Evolutionary conservation across 2,888 invertebrate species (phyloP).

Genomic region (Lissonota sp.): DNA sequence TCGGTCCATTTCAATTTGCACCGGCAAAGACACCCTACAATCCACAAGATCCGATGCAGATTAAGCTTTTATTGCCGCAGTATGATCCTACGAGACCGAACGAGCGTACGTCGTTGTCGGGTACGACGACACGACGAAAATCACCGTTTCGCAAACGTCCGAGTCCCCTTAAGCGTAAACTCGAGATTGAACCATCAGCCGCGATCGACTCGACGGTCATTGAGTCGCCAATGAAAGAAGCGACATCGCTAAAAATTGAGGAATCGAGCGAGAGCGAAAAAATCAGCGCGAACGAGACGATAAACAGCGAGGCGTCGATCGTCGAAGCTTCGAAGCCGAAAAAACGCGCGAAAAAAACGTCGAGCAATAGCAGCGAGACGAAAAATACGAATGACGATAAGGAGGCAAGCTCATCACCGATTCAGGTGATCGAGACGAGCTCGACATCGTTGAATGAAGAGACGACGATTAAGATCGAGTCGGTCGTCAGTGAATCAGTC

Average conservation of each 20-base stretch:
- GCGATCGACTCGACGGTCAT: constrained; percentile 20
- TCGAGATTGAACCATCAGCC: constrained; percentile 52
- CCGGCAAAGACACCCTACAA: constrained; percentile 78
- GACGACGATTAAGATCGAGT: not conserved
- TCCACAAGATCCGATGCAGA: constrained; percentile 79
- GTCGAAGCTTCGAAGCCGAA: constrained; percentile 22
- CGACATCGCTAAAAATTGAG: not conserved
- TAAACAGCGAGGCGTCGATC: not conserved
- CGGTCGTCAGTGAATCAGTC: not conserved
- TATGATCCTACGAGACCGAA: constrained; percentile 76
- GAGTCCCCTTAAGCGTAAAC: constrained; percentile 53
- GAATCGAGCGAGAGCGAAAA: constrained; percentile 36
- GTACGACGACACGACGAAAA: constrained; percentile 39
- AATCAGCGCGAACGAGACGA: not conserved
- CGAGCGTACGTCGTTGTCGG: constrained; percentile 44
- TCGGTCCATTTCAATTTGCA: constrained; percentile 80
- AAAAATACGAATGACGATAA: constrained; percentile 21
- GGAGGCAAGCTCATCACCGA: constrained; percentile 38
- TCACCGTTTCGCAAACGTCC: constrained; percentile 65
- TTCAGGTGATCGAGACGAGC: constrained; percentile 22
- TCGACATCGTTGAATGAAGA: constrained; percentile 25
- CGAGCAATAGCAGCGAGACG: constrained; percentile 23
- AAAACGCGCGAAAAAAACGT: constrained; percentile 48
- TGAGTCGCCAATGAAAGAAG: constrained; percentile 23
- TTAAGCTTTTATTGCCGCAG: constrained; percentile 78